phyloP scores from a whole-genome alignment of 2,888 invertebrate genomes.

The Lasioglossum malachurum region DNA sequence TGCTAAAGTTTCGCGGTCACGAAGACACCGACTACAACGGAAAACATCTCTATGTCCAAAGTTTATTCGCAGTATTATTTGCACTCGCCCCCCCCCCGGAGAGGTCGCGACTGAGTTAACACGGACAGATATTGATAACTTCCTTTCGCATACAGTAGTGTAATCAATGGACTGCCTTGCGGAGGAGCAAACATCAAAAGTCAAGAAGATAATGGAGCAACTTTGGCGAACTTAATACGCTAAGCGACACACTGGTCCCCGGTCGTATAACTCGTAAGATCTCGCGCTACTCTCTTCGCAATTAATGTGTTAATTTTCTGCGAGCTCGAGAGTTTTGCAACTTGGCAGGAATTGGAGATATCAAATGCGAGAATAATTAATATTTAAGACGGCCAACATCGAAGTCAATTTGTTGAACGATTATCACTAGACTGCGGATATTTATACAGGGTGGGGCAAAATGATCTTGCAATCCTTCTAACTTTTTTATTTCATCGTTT shows the following conservation, averaged over 20 bases:
- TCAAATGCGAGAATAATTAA: not conserved
- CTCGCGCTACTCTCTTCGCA: not conserved
- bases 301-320: conserved; percentile 13
- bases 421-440: too few species aligned
- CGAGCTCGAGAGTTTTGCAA: not conserved
- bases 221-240: conserved; percentile 29
- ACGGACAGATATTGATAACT: not conserved
- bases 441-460: too few species aligned
- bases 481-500: too few species aligned
- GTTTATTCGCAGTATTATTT: not conserved
- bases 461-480: too few species aligned
- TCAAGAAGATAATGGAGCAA: conserved; percentile 25
- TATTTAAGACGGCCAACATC: too few species aligned
- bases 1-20: not conserved
- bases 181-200: not conserved
- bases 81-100: not conserved
- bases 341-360: not conserved
- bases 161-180: not conserved
- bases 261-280: conserved; percentile 11
- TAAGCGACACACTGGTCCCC: conserved; percentile 21
- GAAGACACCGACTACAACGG: not conserved
- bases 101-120: not conserved
- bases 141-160: not conserved
- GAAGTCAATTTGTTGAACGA: too few species aligned
- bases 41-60: not conserved